Base-by-base conservation (phyloP, 2,888 invertebrate species). In the Drosophila aldrichi region DNA sequence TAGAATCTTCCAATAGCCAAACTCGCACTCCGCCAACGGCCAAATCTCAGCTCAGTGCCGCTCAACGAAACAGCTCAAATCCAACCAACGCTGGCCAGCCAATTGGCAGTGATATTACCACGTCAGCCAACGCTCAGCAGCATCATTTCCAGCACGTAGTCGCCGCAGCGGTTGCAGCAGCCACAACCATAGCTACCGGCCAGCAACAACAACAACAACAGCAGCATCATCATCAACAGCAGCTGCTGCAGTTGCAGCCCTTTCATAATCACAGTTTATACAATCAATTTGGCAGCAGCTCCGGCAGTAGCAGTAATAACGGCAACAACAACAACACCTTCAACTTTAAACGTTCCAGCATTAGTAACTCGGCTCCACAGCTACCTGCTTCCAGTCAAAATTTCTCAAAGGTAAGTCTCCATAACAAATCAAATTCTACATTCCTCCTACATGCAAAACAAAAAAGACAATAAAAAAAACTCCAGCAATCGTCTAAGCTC, bases 1-100 rank as follows among this genome's bases (percentile, higher is more conserved):
- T 94, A 91, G 92, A 92, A 68, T 84, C 74, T 46, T 65, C 71
- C 43, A 65, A 61, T 34, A 56, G 9, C 55, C 55, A 56, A n/a
- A 29, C 25, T 22, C 29, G 56, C 18, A 68, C 69, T 20, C n/a
- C 66, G 46, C 16, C 61, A 25, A 32, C 70, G 9, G 48, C 25
- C 55, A 77, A 74, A 25, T 36, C 64, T 16, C 36, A 38, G 7
- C 22, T 70, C 25, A 34, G 36, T 18, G 25, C 58, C 36, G 34
- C 46, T 44, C 73, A 73, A 38, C 77, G 79, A 16, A 38, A 12
- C 49, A 49, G 7, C 25, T 49, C 76, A 20, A 79, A 68, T 60
- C 59, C 71, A 46, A 60, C 34, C 59, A 61, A 56, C n/a, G 54
- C 70, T 54, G 59, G 57, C 3, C 77, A 79, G 20, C 63, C 76